These are phyloP conservation scores for Emydura subglobosa DNA, from an alignment of 2,113 vertebrate species.

Conservation along the genomic window DNA sequence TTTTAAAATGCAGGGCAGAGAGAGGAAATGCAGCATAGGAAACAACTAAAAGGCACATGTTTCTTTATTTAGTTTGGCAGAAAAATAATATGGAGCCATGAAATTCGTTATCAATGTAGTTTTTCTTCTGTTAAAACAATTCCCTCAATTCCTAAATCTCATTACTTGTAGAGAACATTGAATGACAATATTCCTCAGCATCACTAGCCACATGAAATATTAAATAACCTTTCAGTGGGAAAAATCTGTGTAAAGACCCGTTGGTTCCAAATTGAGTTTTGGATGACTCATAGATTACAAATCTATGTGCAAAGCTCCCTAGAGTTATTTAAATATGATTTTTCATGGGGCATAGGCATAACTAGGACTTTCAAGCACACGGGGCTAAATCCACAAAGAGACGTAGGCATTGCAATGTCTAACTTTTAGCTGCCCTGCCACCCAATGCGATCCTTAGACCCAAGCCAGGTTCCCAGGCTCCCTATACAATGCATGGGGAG, in stretches of 20 bases:
- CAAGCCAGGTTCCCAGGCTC: too few species aligned
- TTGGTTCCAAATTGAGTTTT: neutral
- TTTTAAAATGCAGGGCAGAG: neutral
- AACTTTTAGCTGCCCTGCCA: too few species aligned
- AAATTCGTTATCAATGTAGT: neutral
- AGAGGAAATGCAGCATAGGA: neutral
- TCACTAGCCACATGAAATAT: neutral
- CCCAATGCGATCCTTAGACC: too few species aligned
- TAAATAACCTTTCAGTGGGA: neutral
- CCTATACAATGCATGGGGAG: too few species aligned
- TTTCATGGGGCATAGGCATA: too few species aligned
- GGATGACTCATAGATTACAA: neutral
- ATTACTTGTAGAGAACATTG: neutral
- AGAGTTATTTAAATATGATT: too few species aligned
- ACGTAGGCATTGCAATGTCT: too few species aligned
- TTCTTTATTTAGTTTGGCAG: neutral
- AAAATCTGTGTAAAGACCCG: neutral
- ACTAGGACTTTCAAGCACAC: too few species aligned
- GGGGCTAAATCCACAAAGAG: too few species aligned
- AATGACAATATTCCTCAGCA: neutral
- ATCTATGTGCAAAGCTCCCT: too few species aligned
- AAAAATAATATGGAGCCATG: neutral
- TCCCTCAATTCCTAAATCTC: neutral
- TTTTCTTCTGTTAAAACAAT: neutral
- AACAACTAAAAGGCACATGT: neutral